Base-by-base conservation (phyloP, 2,888 invertebrate genomes). In the Apodemia hepburni region DNA sequence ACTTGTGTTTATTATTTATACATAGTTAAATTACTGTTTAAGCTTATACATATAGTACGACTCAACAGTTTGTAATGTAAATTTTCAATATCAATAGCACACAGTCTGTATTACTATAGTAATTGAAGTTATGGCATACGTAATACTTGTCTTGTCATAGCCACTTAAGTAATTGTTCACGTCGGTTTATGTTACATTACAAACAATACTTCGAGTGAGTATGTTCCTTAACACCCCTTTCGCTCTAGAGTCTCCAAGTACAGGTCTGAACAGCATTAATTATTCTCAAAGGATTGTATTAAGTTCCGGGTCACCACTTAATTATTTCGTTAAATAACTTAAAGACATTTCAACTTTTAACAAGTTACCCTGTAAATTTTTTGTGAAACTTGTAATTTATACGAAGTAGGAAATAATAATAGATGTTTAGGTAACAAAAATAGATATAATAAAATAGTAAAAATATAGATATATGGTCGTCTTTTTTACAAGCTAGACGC, bases 301-400 rank as follows among this genome's bases (percentile, higher is more conserved):
- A 42, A 42, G 42, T 42, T 51, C 51, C 12, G 38, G 29, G 58
- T 58, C 47, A 61, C 61, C 38, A 58, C 61, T 54, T 60, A 51
- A 51, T 60, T 61, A 51, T 27, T 42, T 45, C 33, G 2, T 42
- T 58, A 61, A 38, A 45, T 4, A 38, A 38, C 38, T 38, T 38
- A 38, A 33, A 38, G 54, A 29, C 45, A 15, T 47, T 60, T 65
- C 57, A 64, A 66, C 51, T 45, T 42, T 58, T 49, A 61, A 57
- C 38, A 27, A 61, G 54, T 57, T 57, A 57, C 57, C 33, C 45
- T 29, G 61, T 68, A 70, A 60, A 58, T 64, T 38, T 69, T 75
- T 72, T 74, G 72, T 75, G 73, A 68, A 70, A 73, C 67, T 71
- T 73, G 76, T 76, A 81, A 80, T 83, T 84, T 80, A 76, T 71